These are phyloP conservation scores for Crocallis elinguaria DNA, from an alignment of 2,888 invertebrate species.

Conservation along the genomic window DNA sequence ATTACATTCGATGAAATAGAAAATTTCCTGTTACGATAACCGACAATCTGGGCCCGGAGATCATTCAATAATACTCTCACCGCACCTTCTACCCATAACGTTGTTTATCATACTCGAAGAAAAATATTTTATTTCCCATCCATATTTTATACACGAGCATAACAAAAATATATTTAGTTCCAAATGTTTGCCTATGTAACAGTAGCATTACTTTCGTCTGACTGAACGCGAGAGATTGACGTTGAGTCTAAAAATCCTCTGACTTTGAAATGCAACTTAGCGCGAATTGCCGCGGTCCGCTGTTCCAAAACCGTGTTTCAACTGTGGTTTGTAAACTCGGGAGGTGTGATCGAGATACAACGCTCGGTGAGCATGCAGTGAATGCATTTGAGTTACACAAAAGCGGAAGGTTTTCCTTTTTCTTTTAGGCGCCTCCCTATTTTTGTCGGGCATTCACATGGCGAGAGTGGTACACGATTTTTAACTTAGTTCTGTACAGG, in stretches of 20 bases:
- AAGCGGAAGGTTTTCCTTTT: slow-evolving; percentile 64
- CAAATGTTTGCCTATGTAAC: slow-evolving; percentile 30
- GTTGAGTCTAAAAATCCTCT: slow-evolving; percentile 45
- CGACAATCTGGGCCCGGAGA: slow-evolving; percentile 57
- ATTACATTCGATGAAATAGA: slow-evolving; percentile 73
- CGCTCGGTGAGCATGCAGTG: slow-evolving; percentile 47
- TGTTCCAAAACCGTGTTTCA: slow-evolving; percentile 36
- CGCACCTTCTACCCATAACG: slow-evolving; percentile 30
- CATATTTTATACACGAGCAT: slow-evolving; percentile 12
- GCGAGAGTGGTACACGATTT: slow-evolving; percentile 72
- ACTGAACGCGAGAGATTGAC: slow-evolving; percentile 49
- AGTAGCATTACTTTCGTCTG: slow-evolving; percentile 45
- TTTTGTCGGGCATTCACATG: slow-evolving; percentile 61
- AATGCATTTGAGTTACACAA: slow-evolving; percentile 60
- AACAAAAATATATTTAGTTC: slow-evolving; percentile 1
- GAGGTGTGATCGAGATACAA: slow-evolving; percentile 54
- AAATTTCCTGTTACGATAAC: slow-evolving; percentile 64
- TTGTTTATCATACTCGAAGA: slow-evolving; percentile 32
- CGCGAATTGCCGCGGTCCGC: slow-evolving; percentile 33
- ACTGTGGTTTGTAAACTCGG: slow-evolving; percentile 46
- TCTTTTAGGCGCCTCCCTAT: slow-evolving; percentile 55
- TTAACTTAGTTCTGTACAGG: slow-evolving; percentile 74
- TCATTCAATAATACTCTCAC: slow-evolving; percentile 57
- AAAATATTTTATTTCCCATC: slow-evolving; percentile 21
- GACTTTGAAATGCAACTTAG: slow-evolving; percentile 48